These are phyloP conservation scores for Lonchura striata DNA, from an alignment of 2,113 vertebrate species.

Conservation along the genomic window DNA sequence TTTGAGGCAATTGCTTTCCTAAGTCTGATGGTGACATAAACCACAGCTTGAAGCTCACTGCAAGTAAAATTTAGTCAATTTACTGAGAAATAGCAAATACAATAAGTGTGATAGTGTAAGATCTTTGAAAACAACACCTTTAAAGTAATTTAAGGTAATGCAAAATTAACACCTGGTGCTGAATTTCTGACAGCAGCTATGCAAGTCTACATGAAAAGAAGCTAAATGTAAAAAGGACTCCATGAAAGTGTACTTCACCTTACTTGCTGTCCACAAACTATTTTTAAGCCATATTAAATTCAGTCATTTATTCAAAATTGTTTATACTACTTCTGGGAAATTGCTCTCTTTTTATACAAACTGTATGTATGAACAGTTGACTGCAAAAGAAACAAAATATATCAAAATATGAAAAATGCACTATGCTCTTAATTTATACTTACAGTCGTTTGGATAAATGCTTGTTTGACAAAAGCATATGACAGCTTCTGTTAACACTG, in stretches of 20 bases:
- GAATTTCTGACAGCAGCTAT: not conserved
- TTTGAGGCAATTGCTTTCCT: constrained; percentile 20
- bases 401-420: not conserved
- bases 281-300: not conserved
- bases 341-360: not conserved
- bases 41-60: not conserved
- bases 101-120: not conserved
- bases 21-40: not conserved
- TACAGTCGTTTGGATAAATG: not conserved
- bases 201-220: not conserved
- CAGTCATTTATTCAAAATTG: not conserved
- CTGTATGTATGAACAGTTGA: not conserved
- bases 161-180: not conserved
- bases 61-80: not conserved
- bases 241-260: not conserved
- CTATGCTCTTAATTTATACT: not conserved
- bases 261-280: not conserved
- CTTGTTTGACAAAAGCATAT: not conserved
- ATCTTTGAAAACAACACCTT: not conserved
- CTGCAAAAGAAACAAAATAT: not conserved
- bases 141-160: not conserved
- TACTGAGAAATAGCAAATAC: not conserved
- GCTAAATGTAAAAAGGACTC: not conserved
- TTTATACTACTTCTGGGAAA: not conserved
- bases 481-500: not conserved